Evolutionary conservation across 1,140 invertebrate species (phyloP).

Genomic region (Frieseomelitta varia): DNA sequence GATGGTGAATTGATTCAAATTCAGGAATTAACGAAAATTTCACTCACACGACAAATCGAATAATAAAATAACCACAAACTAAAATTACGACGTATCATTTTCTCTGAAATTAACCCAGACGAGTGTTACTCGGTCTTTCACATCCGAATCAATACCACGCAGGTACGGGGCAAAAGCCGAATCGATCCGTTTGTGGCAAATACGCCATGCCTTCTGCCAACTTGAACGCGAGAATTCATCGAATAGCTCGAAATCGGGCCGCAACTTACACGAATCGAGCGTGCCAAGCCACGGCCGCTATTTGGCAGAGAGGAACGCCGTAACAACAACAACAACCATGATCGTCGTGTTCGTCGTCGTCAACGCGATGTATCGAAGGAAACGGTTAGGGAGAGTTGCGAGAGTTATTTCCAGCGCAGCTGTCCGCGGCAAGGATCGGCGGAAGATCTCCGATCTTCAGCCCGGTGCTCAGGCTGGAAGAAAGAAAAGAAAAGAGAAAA

Average conservation of each 20-base stretch:
- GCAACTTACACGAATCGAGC: not conserved
- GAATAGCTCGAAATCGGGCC: not conserved
- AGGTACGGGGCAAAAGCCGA: not conserved
- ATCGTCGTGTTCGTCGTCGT: slow-evolving; percentile 2
- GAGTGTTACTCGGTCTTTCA: not conserved
- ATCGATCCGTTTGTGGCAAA: not conserved
- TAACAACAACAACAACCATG: not conserved
- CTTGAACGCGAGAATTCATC: not conserved
- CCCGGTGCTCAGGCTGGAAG: not conserved
- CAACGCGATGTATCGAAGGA: not conserved
- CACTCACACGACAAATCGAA: no score
- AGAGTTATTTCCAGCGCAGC: slow-evolving; percentile 1
- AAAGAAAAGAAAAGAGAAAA: no score
- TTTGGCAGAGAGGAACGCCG: slow-evolving; percentile 13
- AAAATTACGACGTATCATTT: no score
- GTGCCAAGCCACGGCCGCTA: not conserved
- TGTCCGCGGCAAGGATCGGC: slow-evolving; percentile 19
- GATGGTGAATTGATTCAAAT: no score
- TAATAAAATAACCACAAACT: no score
- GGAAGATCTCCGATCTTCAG: not conserved
- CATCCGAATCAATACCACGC: not conserved
- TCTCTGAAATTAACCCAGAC: no score
- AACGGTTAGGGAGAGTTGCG: not conserved
- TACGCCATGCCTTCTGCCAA: not conserved
- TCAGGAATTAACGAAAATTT: no score